These are phyloP conservation scores for Penaeus vannamei DNA, from an alignment of 1,140 invertebrate genomes.

Conservation along the genomic window DNA sequence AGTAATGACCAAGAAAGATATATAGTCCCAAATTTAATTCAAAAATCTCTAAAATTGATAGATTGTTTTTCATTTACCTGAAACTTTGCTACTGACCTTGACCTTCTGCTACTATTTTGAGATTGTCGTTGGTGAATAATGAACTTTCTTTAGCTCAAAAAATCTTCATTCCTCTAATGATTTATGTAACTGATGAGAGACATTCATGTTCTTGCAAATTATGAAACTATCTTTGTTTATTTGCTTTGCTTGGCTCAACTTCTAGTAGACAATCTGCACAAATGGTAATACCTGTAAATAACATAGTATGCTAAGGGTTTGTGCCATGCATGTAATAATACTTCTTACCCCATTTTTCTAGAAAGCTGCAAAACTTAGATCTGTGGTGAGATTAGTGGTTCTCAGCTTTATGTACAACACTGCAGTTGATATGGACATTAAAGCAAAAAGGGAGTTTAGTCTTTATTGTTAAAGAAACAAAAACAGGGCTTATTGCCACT, in stretches of 20 bases:
- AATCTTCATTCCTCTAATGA: not conserved
- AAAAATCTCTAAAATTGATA: not conserved
- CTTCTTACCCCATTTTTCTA: slow-evolving; percentile 7
- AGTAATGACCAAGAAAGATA: too few relatives aligned
- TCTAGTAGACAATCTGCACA: slow-evolving; percentile 65
- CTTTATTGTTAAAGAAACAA: slow-evolving; percentile 1
- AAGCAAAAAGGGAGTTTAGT: not conserved
- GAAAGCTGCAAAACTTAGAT: slow-evolving; percentile 21
- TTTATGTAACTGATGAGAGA: not conserved
- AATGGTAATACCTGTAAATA: slow-evolving; percentile 63
- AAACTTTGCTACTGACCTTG: too few relatives aligned
- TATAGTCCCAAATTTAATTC: too few relatives aligned
- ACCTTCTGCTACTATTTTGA: not conserved
- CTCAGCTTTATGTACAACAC: not conserved
- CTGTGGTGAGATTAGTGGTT: slow-evolving; percentile 54
- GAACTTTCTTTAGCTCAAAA: not conserved
- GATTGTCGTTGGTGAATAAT: not conserved
- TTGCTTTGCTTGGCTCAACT: slow-evolving; percentile 63
- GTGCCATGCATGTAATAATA: slow-evolving; percentile 50
- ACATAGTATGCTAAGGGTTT: slow-evolving; percentile 45
- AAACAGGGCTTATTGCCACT: slow-evolving; percentile 3
- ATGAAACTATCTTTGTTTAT: slow-evolving; percentile 32
- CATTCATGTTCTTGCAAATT: slow-evolving; percentile 46
- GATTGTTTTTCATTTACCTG: not conserved
- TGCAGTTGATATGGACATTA: not conserved